phyloP scores from a whole-genome alignment of 2,797 vertebrate species.

The Neosilurus hyrtlii region DNA sequence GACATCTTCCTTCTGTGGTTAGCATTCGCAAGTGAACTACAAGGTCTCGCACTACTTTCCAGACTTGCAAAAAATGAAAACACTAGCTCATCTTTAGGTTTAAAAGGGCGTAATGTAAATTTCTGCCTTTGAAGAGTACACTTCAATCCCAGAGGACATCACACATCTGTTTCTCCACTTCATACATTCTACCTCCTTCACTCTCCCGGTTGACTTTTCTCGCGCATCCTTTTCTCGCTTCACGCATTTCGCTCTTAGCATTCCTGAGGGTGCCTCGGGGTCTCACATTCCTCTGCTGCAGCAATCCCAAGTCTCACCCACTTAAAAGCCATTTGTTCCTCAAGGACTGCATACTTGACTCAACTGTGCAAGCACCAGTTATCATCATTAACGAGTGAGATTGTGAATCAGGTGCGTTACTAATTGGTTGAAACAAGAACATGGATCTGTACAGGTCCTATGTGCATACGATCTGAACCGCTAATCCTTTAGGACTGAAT shows the following conservation, averaged over 20 bases:
- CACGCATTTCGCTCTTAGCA: not conserved
- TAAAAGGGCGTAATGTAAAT: not conserved
- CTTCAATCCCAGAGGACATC: slow-evolving; percentile 10
- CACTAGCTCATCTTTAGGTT: not conserved
- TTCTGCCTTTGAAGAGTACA: not conserved
- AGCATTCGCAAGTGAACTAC: not conserved
- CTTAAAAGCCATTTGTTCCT: slow-evolving; percentile 19
- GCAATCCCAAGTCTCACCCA: slow-evolving; percentile 16
- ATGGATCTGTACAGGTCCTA: slow-evolving; percentile 15
- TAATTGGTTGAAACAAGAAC: slow-evolving; percentile 31
- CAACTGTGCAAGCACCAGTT: slow-evolving; percentile 18
- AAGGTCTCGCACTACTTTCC: not conserved
- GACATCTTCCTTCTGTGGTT: not conserved
- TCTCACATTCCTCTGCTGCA: slow-evolving; percentile 7
- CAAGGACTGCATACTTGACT: slow-evolving; percentile 6
- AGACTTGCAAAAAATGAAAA: not conserved
- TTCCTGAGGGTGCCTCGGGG: slow-evolving; percentile 3
- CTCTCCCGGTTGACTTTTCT: not conserved
- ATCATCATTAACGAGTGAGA: slow-evolving; percentile 33
- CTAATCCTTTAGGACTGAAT: slow-evolving; percentile 21
- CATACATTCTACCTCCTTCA: slow-evolving; percentile 2
- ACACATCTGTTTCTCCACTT: slow-evolving; percentile 8
- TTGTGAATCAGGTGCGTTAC: slow-evolving; percentile 37
- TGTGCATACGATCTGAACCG: slow-evolving; percentile 10
- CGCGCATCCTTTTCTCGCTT: slow-evolving; percentile 19